These are phyloP conservation scores for Thrips palmi DNA, from an alignment of 1,140 invertebrate genomes.

Conservation along the genomic window DNA sequence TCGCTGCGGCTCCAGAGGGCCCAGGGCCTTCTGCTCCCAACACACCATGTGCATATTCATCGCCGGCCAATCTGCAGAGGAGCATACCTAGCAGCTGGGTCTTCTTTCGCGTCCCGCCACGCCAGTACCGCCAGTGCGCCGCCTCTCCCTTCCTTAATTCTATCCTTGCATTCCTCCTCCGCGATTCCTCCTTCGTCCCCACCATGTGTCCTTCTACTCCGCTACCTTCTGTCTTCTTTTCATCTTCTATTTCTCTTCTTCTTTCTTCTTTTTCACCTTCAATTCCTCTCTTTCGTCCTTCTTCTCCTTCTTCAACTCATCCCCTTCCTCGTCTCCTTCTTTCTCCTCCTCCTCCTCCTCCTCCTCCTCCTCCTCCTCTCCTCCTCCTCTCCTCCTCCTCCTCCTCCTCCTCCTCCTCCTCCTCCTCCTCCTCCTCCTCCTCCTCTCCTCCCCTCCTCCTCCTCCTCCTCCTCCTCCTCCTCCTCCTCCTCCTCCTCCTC, in stretches of 20 bases:
- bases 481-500: slow-evolving; percentile 6
- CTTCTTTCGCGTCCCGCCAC: background rate
- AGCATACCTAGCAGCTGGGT: slow-evolving; percentile 9
- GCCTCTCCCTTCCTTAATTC: background rate
- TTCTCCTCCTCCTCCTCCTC: slow-evolving; percentile 8
- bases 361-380: slow-evolving; percentile 18
- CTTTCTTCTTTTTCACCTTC: slow-evolving; percentile 3
- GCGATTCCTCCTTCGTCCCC: slow-evolving; percentile 10
- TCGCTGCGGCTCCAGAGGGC: background rate
- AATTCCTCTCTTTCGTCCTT: slow-evolving; percentile 23
- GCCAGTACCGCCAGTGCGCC: background rate
- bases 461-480: slow-evolving; percentile 10
- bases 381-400: slow-evolving; percentile 22
- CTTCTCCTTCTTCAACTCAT: slow-evolving; percentile 23
- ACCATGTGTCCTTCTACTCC: slow-evolving; percentile 9
- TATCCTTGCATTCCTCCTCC: slow-evolving; percentile 4
- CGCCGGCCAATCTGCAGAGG: slow-evolving; percentile 9
- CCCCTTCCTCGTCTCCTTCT: slow-evolving; percentile 7
- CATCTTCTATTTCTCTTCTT: background rate
- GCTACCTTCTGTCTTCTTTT: slow-evolving; percentile 3
- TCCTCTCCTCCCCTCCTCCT: background rate
- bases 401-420: slow-evolving; percentile 22
- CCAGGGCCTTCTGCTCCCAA: too few species aligned
- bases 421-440: background rate
- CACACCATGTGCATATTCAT: slow-evolving; percentile 8